Evolutionary conservation across 1,140 invertebrate genomes (phyloP), one percentile per base, ranked within the genome.

Genomic region (Conopomorpha cramerella): DNA sequence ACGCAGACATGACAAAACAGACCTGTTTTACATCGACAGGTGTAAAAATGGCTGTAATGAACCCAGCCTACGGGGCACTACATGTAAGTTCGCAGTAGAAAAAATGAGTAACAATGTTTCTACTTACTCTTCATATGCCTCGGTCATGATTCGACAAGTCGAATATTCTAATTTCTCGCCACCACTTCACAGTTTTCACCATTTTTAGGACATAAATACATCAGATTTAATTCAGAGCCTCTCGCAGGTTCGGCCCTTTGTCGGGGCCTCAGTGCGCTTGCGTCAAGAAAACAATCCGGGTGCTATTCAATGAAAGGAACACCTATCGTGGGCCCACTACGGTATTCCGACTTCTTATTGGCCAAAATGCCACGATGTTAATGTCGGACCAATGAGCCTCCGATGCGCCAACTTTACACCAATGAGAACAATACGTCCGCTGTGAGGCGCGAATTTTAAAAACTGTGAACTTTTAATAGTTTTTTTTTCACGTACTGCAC

Each of bases 41-140:
- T n/a, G n/a, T n/a, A n/a, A n/a, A n/a, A n/a, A n/a, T n/a, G n/a
- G n/a, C n/a, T n/a, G n/a, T n/a, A n/a, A n/a, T n/a, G n/a, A n/a
- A n/a, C 62, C 68, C 67, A 72, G 57, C 66, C 67, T 74, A 60
- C 41, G 45, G 46, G 42, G 45, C 48, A 65, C 61, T 64, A 57
- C 68, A n/a, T n/a, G n/a, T 60, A 64, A 64, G 54, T 52, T 54
- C 35, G 38, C 50, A 41, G 18, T 39, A 46, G 44, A 48, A 50
- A 51, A 66, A 54, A 45, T 65, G 50, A 59, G 50, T 54, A 48
- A 49, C 30, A 46, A 25, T 40, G 44, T 43, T 46, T 36, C 34
- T 34, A 83, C 84, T 86, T 79, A 86, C 85, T 85, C 85, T 81
- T 86, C 85, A 86, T 82, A 84, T 82, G 81, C 80, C 80, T 86